A percentile compares a stretch with the other conserved stretches of the same genome.
phyloP scores from a whole-genome alignment of 2,113 vertebrate genomes.

The Lepisosteus osseus region DNA sequence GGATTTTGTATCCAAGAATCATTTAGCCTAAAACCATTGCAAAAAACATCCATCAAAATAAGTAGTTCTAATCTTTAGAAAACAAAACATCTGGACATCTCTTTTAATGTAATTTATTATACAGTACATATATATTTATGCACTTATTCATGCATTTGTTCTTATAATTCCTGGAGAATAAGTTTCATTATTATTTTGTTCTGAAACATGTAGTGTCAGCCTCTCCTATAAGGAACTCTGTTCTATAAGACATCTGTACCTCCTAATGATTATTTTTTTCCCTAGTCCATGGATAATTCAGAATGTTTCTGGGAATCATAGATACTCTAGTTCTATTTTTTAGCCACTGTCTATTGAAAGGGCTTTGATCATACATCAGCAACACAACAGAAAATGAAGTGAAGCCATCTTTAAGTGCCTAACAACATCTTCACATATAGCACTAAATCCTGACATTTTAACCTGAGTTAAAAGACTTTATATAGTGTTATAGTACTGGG shows the following conservation, averaged over 20 bases:
- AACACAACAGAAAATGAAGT: constrained; percentile 4
- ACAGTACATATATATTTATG: constrained; percentile 39
- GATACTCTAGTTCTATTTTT: not conserved
- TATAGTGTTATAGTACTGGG: not conserved
- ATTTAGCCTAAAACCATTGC: constrained; percentile 38
- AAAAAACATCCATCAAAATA: constrained; percentile 15
- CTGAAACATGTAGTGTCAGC: constrained; percentile 18
- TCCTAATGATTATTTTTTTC: no score
- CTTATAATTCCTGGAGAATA: constrained; percentile 26
- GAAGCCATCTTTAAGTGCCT: constrained; percentile 6
- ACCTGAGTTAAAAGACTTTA: constrained; percentile 8
- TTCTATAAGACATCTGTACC: no score
- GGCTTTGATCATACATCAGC: constrained; percentile 5
- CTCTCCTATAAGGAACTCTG: no score
- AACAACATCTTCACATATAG: constrained; percentile 16
- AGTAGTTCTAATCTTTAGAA: constrained; percentile 25
- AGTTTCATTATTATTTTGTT: not conserved
- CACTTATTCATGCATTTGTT: constrained; percentile 42
- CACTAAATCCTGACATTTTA: constrained; percentile 8
- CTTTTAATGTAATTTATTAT: constrained; percentile 32
- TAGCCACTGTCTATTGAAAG: not conserved
- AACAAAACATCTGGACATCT: constrained; percentile 39
- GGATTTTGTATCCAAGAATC: constrained; percentile 41
- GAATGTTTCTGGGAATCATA: constrained; percentile 5
- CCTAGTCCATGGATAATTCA: no score